Percentiles rank a stretch among this genome's conserved stretches.
These are phyloP conservation scores for Aporrectodea caliginosa DNA, from an alignment of 1,140 invertebrate species.

Conservation along the genomic window DNA sequence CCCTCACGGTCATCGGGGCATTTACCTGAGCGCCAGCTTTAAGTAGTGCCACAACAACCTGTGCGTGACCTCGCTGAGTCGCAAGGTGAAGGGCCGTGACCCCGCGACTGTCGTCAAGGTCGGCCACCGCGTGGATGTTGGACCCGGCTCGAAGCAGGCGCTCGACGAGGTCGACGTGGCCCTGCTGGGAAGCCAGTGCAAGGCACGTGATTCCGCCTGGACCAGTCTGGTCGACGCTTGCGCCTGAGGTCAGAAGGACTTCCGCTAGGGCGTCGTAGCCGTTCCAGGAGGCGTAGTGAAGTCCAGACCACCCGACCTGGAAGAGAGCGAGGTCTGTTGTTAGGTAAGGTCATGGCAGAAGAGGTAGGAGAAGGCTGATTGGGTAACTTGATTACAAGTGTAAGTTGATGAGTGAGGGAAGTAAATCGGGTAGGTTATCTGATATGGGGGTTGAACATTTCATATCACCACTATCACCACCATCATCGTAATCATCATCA, in stretches of 20 bases:
- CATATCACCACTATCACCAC: no score
- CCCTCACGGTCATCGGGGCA: not conserved
- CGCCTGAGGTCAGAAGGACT: not conserved
- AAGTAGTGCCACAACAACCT: not conserved
- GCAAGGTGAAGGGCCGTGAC: conserved; percentile 17
- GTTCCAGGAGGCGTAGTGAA: conserved; percentile 20
- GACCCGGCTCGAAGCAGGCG: not conserved
- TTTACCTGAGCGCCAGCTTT: conserved; percentile 11
- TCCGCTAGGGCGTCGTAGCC: not conserved
- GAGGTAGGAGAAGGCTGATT: no score
- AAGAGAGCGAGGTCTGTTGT: no score
- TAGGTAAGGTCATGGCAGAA: no score
- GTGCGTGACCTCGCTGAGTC: conserved; percentile 8
- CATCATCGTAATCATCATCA: no score
- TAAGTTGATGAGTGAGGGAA: no score
- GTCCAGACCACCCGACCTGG: conserved; percentile 14
- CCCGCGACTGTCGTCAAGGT: not conserved
- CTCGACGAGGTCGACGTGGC: conserved; percentile 6
- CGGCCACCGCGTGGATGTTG: not conserved
- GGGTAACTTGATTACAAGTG: no score
- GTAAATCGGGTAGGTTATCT: no score
- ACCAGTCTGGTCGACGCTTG: conserved; percentile 3
- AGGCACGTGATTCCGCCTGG: conserved; percentile 8
- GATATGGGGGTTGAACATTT: no score
- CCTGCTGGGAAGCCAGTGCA: conserved; percentile 15